A percentile compares a stretch with the other conserved stretches of the same genome.
phyloP scores from a whole-genome alignment of 2,113 vertebrate species.

The Procavia capensis region DNA sequence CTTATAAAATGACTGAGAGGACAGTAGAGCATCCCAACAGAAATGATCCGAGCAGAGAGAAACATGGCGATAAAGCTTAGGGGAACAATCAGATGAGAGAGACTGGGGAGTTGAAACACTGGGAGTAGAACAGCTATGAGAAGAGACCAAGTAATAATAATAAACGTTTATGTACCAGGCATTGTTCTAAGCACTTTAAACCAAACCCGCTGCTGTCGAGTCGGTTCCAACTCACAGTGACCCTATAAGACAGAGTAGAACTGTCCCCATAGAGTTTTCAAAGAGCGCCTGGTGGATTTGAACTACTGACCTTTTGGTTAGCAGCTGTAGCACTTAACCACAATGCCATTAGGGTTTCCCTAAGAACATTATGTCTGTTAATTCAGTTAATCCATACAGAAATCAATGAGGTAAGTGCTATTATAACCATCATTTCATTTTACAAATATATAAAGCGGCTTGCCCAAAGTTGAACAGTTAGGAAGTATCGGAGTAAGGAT shows the following conservation, averaged over 20 bases:
- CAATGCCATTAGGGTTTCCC: no score
- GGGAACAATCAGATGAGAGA: not conserved
- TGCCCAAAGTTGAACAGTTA: not conserved
- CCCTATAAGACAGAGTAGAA: no score
- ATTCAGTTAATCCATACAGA: not conserved
- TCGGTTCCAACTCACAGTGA: no score
- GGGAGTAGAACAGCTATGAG: not conserved
- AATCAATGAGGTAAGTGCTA: not conserved
- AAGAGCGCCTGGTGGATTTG: no score
- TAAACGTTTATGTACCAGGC: not conserved
- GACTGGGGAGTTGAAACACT: not conserved
- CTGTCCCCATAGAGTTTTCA: no score
- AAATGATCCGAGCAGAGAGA: not conserved
- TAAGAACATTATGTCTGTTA: no score
- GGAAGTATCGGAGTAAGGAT: not conserved
- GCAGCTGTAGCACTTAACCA: no score
- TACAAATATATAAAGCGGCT: not conserved
- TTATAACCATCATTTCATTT: not conserved
- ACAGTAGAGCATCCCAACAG: not conserved
- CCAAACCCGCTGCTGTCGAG: no score
- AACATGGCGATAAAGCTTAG: not conserved
- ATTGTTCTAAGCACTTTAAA: slow-evolving; percentile 11
- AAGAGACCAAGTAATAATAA: not conserved
- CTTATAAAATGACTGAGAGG: not conserved
- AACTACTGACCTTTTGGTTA: no score